Base-by-base conservation (phyloP, 1,140 invertebrate species). In the Scaptomyza pallida region DNA sequence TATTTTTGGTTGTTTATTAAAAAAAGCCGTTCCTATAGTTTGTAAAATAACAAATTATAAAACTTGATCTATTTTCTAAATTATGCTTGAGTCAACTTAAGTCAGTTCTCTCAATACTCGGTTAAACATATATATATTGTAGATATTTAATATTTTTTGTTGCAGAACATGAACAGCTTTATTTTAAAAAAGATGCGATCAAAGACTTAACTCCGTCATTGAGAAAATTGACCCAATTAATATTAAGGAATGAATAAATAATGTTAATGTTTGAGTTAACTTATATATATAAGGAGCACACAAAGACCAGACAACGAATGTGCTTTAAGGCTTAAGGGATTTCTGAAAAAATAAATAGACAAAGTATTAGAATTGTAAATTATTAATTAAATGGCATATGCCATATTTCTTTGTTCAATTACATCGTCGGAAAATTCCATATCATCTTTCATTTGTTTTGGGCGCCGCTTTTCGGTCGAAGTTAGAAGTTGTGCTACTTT, bases 401-500 rank as follows among this genome's bases (percentile, higher is more conserved):
- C 6, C 5, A 35, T 35, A 35, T 35, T 35, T 1, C n/a, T n/a
- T n/a, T n/a, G n/a, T n/a, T n/a, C n/a, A n/a, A n/a, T 78, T 83
- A 90, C 90, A 72, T 91, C 90, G 61, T 91, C 90, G 5, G 85
- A 71, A 43, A 75, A 78, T 33, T 91, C 90, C 71, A 89, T 74
- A 54, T 91, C 90, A 45, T 91, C 89, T 21, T 90, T 86, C 50
- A 90, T 75, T 63, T 91, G 83, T 51, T 85, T 90, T 12, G 90
- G 91, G 45, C 90, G 73, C 43, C 90, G 72, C 72, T 89, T 91
- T 41, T 91, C 92, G 44, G 81, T 90, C 63, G 88, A 91, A 35
- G 93, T 93, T 68, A 96, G 90, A 71, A 96, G 93, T 89, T 95
- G 94, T 48, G 94, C 94, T 61, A 96, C 95, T 91, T 97, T 97